Percentiles rank a stretch among this genome's conserved stretches.
Conservation (phyloP, 1,140 invertebrate species). For the Dermatophagoides farinae region DNA sequence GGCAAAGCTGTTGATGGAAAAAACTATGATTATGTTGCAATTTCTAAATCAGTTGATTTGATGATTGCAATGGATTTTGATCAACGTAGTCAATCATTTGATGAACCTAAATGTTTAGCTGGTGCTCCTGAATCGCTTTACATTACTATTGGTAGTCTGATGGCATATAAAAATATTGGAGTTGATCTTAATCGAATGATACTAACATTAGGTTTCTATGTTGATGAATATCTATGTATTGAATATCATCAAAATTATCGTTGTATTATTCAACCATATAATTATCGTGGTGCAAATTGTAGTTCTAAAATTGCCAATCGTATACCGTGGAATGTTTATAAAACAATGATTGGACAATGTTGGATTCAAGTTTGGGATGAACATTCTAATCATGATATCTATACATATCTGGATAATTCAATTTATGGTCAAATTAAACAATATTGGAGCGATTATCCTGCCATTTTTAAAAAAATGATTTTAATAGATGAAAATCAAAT, state of each 20-base stretch:
- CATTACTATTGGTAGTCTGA: slow-evolving; percentile 18
- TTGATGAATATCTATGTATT: slow-evolving; percentile 26
- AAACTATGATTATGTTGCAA: slow-evolving; percentile 27
- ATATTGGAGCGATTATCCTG: slow-evolving; percentile 22
- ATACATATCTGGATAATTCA: neutral
- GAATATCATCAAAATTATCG: neutral
- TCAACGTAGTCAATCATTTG: slow-evolving; percentile 28
- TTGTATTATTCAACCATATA: slow-evolving; percentile 25
- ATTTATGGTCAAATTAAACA: slow-evolving; percentile 20
- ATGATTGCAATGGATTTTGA: slow-evolving; percentile 32
- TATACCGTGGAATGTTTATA: neutral
- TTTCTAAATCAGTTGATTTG: slow-evolving; percentile 24
- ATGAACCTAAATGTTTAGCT: slow-evolving; percentile 23
- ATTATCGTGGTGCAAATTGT: slow-evolving; percentile 28
- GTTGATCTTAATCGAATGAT: slow-evolving; percentile 19
- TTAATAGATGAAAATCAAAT: slow-evolving; percentile 21
- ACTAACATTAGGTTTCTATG: slow-evolving; percentile 22
- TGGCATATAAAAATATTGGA: slow-evolving; percentile 18
- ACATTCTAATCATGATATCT: slow-evolving; percentile 14
- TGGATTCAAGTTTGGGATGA: slow-evolving; percentile 24
- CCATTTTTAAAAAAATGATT: slow-evolving; percentile 17
- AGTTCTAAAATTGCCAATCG: slow-evolving; percentile 17
- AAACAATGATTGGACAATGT: neutral
- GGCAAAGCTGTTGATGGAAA: slow-evolving; percentile 25
- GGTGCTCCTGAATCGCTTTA: slow-evolving; percentile 24